Evolutionary conservation across 2,113 vertebrate genomes (phyloP).

Genomic region (Climacteris rufus): DNA sequence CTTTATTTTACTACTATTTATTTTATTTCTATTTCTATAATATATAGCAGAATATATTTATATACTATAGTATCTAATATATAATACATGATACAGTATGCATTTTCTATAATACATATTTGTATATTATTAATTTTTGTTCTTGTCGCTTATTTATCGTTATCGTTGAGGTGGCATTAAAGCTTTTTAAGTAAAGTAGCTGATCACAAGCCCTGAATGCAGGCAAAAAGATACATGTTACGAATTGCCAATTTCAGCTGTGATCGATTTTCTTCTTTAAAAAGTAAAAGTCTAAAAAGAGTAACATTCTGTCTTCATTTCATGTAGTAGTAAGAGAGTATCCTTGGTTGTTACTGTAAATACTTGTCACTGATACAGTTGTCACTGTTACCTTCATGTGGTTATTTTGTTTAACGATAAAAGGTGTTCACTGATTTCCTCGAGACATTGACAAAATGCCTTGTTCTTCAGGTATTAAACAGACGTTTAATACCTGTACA

Average conservation of each 20-base stretch:
- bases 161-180: not conserved
- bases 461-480: not conserved
- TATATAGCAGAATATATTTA: not conserved
- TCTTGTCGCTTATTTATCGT: not conserved
- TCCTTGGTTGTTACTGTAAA: not conserved
- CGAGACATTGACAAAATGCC: not conserved
- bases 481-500: rapidly evolving
- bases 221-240: not conserved
- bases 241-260: not conserved
- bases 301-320: not conserved
- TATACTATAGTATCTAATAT: not conserved
- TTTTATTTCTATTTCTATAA: rapidly evolving
- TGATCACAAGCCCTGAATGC: not conserved
- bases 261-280: not conserved
- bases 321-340: rapidly evolving
- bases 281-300: not conserved
- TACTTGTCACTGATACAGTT: rapidly evolving
- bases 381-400: rapidly evolving
- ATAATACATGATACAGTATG: rapidly evolving
- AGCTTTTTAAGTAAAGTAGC: not conserved
- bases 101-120: not conserved
- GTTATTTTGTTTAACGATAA: not conserved
- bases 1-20: not conserved
- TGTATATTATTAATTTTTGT: not conserved
- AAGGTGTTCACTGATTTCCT: not conserved